phyloP scores from a whole-genome alignment of 1,140 invertebrate species.

The Arion vulgaris region DNA sequence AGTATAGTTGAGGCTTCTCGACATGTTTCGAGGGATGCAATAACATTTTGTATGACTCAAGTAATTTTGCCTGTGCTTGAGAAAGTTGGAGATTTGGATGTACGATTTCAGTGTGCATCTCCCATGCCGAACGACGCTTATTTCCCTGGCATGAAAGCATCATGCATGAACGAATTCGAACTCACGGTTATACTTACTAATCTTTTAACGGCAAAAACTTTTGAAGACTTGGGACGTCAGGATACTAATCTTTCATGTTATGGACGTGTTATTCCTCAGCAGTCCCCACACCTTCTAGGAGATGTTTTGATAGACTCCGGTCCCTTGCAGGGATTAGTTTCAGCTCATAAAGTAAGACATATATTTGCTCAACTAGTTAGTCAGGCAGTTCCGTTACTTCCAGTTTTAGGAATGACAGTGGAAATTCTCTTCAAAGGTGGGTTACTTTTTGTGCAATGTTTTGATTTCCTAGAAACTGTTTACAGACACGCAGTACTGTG shows the following conservation, averaged over 20 bases:
- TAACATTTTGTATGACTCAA: slow-evolving; percentile 43
- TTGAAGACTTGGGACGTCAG: slow-evolving; percentile 25
- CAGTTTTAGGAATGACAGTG: neutral
- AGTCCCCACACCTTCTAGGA: slow-evolving; percentile 23
- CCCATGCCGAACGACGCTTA: slow-evolving; percentile 42
- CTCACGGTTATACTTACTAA: slow-evolving; percentile 40
- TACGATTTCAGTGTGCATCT: slow-evolving; percentile 39
- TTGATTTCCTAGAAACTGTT: too few species aligned
- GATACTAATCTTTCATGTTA: slow-evolving; percentile 21
- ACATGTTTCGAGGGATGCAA: slow-evolving; percentile 39
- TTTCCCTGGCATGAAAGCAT: slow-evolving; percentile 44
- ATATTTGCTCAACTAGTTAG: slow-evolving; percentile 26
- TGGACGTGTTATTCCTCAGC: slow-evolving; percentile 23
- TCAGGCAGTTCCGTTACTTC: slow-evolving; percentile 8
- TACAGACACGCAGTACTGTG: too few species aligned
- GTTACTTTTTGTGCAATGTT: slow-evolving; percentile 7
- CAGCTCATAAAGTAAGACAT: slow-evolving; percentile 15
- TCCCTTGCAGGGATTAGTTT: slow-evolving; percentile 15
- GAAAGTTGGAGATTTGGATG: slow-evolving; percentile 36
- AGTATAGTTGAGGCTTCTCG: slow-evolving; percentile 42
- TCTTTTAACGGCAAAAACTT: slow-evolving; percentile 31
- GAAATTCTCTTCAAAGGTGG: slow-evolving; percentile 18
- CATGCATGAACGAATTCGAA: slow-evolving; percentile 43
- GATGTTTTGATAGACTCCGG: slow-evolving; percentile 30
- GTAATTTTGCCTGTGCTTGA: slow-evolving; percentile 39